Percentiles rank a stretch among this genome's conserved stretches.
These are phyloP conservation scores for Phallusia fumigata DNA, from an alignment of 23 tunicate species.

Conservation along the genomic window DNA sequence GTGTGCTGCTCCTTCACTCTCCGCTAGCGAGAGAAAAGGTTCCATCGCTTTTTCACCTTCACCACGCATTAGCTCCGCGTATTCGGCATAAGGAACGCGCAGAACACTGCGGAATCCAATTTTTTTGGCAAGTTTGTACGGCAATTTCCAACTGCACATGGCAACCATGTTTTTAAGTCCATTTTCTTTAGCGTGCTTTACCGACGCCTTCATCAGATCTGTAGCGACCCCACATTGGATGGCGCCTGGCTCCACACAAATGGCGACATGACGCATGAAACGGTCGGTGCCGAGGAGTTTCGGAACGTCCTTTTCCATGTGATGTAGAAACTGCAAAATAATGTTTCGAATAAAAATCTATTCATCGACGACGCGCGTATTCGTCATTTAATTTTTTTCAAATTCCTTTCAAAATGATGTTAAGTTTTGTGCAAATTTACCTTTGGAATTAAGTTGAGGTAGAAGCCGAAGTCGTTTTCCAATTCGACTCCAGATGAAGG, in stretches of 20 bases:
- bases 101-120: conserved; percentile 57
- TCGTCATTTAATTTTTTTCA: too few relatives aligned
- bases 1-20: background rate
- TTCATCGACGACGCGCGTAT: background rate
- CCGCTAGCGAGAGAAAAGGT: background rate
- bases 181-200: conserved; percentile 37
- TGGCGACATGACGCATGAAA: conserved; percentile 91
- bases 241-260: conserved; percentile 62
- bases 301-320: conserved; percentile 47
- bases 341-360: background rate
- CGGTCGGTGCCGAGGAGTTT: conserved; percentile 37
- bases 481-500: conserved; percentile 41
- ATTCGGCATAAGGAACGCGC: conserved; percentile 45
- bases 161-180: conserved; percentile 55
- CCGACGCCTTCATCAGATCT: conserved; percentile 62
- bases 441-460: conserved; percentile 39
- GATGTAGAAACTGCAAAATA: conserved; percentile 54
- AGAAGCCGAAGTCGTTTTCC: conserved; percentile 46
- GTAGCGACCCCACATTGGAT: conserved; percentile 77
- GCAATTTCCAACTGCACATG: conserved; percentile 81
- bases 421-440: background rate
- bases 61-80: conserved; percentile 22
- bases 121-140: conserved; percentile 63
- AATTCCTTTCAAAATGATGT: too few relatives aligned
- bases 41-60: background rate